phyloP scores from a whole-genome alignment of 2,888 invertebrate genomes.

The Drosophila algonquin region DNA sequence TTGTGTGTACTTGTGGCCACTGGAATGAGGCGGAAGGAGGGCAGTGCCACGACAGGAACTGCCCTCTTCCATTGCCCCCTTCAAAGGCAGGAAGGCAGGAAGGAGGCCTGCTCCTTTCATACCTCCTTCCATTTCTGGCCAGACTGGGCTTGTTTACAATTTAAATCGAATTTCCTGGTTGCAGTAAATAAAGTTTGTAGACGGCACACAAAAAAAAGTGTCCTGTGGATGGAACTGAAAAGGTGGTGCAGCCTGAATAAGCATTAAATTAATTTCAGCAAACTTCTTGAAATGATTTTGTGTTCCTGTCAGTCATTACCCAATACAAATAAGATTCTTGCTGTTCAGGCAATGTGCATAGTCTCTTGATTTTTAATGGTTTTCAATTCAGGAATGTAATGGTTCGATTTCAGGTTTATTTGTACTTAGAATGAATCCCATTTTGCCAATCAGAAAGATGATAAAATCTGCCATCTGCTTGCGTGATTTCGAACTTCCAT shows the following conservation, averaged over 20 bases:
- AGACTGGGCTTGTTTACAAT: slow-evolving; percentile 67
- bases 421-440: too few relatives aligned
- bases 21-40: neutral
- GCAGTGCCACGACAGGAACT: neutral
- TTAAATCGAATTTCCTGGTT: slow-evolving; percentile 75
- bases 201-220: slow-evolving; percentile 40
- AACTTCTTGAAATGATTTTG: slow-evolving; percentile 20
- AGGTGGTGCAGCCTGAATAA: slow-evolving; percentile 40
- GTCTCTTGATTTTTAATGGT: neutral
- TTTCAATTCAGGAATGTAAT: neutral
- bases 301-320: neutral
- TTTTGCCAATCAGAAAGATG: too few relatives aligned
- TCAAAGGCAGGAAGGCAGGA: neutral
- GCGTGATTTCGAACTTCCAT: neutral
- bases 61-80: neutral
- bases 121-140: slow-evolving; percentile 25
- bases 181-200: slow-evolving; percentile 55
- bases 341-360: neutral
- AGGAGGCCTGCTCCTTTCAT: slow-evolving; percentile 1
- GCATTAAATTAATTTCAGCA: slow-evolving; percentile 49
- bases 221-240: slow-evolving; percentile 29
- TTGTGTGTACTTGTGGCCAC: slow-evolving; percentile 16
- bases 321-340: neutral
- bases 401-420: neutral
- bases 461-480: too few relatives aligned